Percentiles rank a stretch among this genome's conserved stretches.
phyloP scores from a whole-genome alignment of 2,888 invertebrate genomes.

The Coenonympha arcania region DNA sequence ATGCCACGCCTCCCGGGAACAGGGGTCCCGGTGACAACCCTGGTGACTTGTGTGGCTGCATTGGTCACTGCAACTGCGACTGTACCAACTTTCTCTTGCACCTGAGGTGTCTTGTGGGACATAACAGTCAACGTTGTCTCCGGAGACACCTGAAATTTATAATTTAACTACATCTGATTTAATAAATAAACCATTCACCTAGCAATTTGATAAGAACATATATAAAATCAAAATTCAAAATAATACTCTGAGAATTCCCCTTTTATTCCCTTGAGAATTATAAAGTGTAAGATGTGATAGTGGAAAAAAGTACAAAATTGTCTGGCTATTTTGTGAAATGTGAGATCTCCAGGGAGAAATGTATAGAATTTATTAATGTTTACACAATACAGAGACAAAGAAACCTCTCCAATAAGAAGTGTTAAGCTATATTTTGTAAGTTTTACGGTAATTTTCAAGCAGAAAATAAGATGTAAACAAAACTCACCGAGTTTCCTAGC shows the following conservation, averaged over 20 bases:
- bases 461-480: conserved; percentile 8
- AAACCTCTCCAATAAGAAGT: not conserved
- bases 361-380: not conserved
- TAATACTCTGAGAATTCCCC: too few relatives aligned
- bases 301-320: too few relatives aligned
- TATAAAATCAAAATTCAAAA: too few relatives aligned
- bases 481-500: conserved; percentile 65
- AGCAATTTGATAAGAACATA: too few relatives aligned
- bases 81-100: conserved; percentile 67
- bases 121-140: conserved; percentile 70
- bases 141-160: conserved; percentile 57
- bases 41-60: conserved; percentile 59
- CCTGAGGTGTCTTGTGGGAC: conserved; percentile 69
- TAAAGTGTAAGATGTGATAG: too few relatives aligned
- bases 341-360: not conserved
- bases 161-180: too few relatives aligned
- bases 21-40: conserved; percentile 59
- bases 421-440: not conserved
- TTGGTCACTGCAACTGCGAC: conserved; percentile 61
- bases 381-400: not conserved
- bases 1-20: conserved; percentile 56
- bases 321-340: too few relatives aligned
- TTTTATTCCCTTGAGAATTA: too few relatives aligned
- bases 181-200: too few relatives aligned
- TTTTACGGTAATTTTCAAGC: not conserved